phyloP scores from a whole-genome alignment of 2,797 vertebrate species.

The Gymnoscopelus braueri region DNA sequence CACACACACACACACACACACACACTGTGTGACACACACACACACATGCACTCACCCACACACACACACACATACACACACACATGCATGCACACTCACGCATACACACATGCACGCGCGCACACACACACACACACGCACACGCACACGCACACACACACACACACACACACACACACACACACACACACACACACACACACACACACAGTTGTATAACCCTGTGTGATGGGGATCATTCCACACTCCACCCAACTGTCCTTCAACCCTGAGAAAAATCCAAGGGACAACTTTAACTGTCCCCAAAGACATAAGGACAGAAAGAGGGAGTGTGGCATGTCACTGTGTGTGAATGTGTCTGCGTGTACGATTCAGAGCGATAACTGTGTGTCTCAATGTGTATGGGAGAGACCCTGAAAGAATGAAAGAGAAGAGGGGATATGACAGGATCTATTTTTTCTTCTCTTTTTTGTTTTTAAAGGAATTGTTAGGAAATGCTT shows the following conservation, averaged over 20 bases:
- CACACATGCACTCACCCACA: constrained; percentile 30
- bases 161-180: not conserved
- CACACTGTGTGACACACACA: constrained; percentile 10
- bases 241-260: constrained; percentile 71
- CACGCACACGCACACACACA: constrained; percentile 6
- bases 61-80: not conserved
- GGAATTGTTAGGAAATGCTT: constrained; percentile 55
- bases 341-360: constrained; percentile 37
- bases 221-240: constrained; percentile 52
- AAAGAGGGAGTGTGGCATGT: constrained; percentile 72
- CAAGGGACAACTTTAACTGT: constrained; percentile 82
- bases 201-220: constrained; percentile 43
- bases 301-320: constrained; percentile 80
- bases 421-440: constrained; percentile 22
- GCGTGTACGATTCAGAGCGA: constrained; percentile 1
- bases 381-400: constrained; percentile 16
- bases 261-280: constrained; percentile 88
- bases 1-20: constrained; percentile 14
- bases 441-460: constrained; percentile 46
- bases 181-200: not conserved
- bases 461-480: constrained; percentile 35
- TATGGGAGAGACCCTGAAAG: constrained; percentile 19
- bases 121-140: not conserved
- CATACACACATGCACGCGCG: not conserved
- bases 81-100: not conserved